Conservation (phyloP, 2,113 vertebrate species). For the Bungarus multicinctus region DNA sequence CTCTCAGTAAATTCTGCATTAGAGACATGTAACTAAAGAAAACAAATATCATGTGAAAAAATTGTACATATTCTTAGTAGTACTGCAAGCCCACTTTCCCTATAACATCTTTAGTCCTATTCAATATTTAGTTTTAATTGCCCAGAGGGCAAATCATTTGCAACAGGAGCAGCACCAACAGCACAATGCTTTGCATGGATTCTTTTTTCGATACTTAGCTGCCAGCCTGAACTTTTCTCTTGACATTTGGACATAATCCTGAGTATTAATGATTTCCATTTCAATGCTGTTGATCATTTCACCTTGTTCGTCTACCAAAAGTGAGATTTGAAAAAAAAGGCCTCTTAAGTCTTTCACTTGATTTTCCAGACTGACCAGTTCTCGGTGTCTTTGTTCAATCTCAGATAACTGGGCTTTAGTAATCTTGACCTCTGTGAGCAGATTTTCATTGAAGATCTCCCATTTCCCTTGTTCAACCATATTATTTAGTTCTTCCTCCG, state of each 20-base stretch:
- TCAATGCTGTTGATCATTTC: constrained; percentile 86
- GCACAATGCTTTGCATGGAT: constrained; percentile 82
- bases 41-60: not conserved
- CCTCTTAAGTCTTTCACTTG: constrained; percentile 89
- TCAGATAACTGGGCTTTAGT: constrained; percentile 88
- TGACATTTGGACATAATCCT: constrained; percentile 80
- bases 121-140: not conserved
- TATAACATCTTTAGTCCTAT: not conserved
- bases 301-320: constrained; percentile 90
- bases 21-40: not conserved
- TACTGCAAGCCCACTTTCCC: not conserved
- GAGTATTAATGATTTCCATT: constrained; percentile 78
- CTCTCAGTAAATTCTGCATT: not conserved
- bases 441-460: constrained; percentile 94
- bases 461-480: constrained; percentile 92
- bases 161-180: constrained; percentile 89
- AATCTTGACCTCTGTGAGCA: constrained; percentile 86
- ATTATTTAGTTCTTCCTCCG: constrained; percentile 86
- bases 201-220: constrained; percentile 82
- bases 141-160: constrained; percentile 33
- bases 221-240: constrained; percentile 89
- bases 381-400: constrained; percentile 93
- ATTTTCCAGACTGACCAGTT: constrained; percentile 86
- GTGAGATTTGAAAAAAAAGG: constrained; percentile 86
- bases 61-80: not conserved